A percentile compares a stretch with the other conserved stretches of the same genome.
Evolutionary conservation across 2,113 vertebrate genomes (phyloP).

Genomic region (Opisthocomus hoazin): DNA sequence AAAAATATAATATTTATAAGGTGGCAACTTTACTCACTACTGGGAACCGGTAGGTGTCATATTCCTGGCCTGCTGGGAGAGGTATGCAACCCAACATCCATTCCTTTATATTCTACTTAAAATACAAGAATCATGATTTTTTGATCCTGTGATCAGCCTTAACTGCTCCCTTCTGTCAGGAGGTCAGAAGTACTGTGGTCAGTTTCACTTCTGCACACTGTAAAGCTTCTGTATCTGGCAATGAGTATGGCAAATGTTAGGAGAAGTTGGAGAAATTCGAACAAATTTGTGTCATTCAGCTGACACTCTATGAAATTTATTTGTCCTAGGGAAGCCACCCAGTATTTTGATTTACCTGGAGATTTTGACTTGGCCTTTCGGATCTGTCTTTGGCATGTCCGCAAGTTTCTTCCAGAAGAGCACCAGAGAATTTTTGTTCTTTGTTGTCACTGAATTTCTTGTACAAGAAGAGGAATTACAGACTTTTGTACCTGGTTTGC

Average conservation of each 20-base stretch:
- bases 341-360: background rate
- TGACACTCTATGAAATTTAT: background rate
- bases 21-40: background rate
- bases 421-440: background rate
- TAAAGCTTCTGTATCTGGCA: background rate
- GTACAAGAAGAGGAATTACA: background rate
- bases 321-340: background rate
- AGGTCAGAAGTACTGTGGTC: background rate
- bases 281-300: background rate
- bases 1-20: background rate
- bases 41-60: background rate
- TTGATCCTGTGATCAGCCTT: background rate
- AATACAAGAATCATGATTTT: background rate
- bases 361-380: background rate
- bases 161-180: background rate
- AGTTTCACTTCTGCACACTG: background rate
- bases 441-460: background rate
- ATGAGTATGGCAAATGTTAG: background rate
- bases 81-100: background rate
- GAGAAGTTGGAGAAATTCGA: background rate
- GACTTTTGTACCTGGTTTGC: background rate
- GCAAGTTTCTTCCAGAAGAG: background rate
- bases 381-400: background rate
- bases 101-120: background rate
- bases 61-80: background rate